A percentile compares a stretch with the other conserved stretches of the same genome.
phyloP scores from a whole-genome alignment of 2,797 vertebrate species.

The Chelon auratus region DNA sequence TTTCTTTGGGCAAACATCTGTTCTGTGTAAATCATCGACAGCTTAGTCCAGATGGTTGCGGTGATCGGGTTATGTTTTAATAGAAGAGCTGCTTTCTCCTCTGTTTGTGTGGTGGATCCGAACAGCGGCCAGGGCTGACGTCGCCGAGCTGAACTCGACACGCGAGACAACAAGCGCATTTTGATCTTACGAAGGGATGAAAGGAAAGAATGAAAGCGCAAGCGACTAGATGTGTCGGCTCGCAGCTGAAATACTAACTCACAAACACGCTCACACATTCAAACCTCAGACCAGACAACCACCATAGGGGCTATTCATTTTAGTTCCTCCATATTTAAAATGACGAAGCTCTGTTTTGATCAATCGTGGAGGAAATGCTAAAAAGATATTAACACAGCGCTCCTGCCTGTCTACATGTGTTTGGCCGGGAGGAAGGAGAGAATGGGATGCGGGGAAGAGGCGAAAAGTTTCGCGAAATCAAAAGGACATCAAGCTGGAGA shows the following conservation, averaged over 20 bases:
- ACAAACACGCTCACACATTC: not conserved
- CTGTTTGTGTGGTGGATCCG: not conserved
- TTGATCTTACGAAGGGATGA: conserved; percentile 21
- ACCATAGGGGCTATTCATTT: conserved; percentile 16
- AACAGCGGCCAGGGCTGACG: conserved; percentile 5
- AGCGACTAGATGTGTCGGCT: not conserved
- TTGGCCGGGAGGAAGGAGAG: conserved; percentile 13
- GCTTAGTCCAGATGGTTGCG: conserved; percentile 48
- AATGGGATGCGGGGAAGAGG: conserved; percentile 24
- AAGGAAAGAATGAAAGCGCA: conserved; percentile 7
- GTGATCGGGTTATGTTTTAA: conserved; percentile 48
- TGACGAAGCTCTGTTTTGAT: conserved; percentile 37
- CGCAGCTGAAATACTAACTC: conserved; percentile 27
- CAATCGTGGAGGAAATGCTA: conserved; percentile 2
- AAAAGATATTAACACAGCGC: conserved; percentile 10
- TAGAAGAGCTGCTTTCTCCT: conserved; percentile 23
- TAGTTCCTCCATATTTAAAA: conserved; percentile 38
- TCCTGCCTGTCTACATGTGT: conserved; percentile 19
- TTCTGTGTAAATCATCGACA: conserved; percentile 49
- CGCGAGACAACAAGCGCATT: conserved; percentile 32
- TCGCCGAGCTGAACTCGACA: conserved; percentile 21
- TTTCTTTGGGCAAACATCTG: conserved; percentile 60
- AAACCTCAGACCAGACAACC: conserved; percentile 30
- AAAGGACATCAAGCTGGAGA: conserved; percentile 1
- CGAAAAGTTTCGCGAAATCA: conserved; percentile 5